Percentiles rank a stretch among this genome's conserved stretches.
phyloP scores from a whole-genome alignment of 2,113 vertebrate species.

The Tachycineta bicolor region DNA sequence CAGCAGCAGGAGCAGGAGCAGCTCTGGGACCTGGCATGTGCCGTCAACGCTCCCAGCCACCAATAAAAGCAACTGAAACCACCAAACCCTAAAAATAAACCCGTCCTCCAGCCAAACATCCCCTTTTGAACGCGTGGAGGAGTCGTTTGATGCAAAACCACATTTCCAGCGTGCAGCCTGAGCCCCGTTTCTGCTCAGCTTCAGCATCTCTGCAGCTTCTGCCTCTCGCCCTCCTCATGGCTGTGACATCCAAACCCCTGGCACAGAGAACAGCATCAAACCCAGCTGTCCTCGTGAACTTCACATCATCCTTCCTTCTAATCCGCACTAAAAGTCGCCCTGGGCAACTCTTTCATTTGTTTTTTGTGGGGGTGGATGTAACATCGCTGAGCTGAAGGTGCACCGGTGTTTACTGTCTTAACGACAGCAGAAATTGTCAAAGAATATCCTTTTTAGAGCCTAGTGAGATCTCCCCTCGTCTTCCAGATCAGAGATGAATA shows the following conservation, averaged over 20 bases:
- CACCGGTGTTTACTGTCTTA: background rate
- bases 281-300: background rate
- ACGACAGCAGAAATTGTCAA: background rate
- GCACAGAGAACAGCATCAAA: background rate
- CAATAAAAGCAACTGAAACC: background rate
- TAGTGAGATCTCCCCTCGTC: background rate
- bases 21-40: background rate
- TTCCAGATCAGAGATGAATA: background rate
- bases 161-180: background rate
- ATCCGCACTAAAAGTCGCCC: background rate
- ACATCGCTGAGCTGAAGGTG: background rate
- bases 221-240: background rate
- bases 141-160: background rate
- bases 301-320: background rate
- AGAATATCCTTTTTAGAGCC: background rate
- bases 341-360: background rate
- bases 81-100: constrained; percentile 4
- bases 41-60: background rate
- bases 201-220: background rate
- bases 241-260: background rate
- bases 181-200: background rate
- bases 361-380: background rate
- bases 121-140: background rate
- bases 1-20: background rate
- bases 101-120: background rate